These are phyloP conservation scores for Teleiodes luculella DNA, from an alignment of 2,888 invertebrate species.

Conservation along the genomic window DNA sequence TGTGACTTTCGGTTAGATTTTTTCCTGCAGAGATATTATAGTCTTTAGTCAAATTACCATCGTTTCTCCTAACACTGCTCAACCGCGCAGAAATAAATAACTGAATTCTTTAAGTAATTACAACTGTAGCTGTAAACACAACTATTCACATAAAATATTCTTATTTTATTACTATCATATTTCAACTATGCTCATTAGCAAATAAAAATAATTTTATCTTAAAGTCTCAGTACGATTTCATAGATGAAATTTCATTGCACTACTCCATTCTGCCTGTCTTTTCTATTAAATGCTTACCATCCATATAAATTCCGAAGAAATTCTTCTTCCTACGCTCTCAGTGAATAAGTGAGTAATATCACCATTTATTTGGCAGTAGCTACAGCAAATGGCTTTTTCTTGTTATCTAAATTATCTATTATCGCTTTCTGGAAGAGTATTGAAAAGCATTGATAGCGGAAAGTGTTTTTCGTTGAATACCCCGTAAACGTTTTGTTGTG, in stretches of 20 bases:
- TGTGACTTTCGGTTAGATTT: too few relatives aligned
- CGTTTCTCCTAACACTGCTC: too few relatives aligned
- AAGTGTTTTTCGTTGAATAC: constrained; percentile 17
- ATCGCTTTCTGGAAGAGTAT: constrained; percentile 41
- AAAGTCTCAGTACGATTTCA: not conserved
- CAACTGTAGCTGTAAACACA: too few relatives aligned
- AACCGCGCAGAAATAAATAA: too few relatives aligned
- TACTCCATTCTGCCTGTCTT: not conserved
- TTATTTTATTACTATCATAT: too few relatives aligned
- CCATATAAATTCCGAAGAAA: not conserved
- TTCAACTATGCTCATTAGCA: too few relatives aligned
- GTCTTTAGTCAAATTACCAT: too few relatives aligned
- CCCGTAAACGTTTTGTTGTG: not conserved
- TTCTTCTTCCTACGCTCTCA: constrained; percentile 25
- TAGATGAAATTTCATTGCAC: not conserved
- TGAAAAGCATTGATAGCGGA: constrained; percentile 33
- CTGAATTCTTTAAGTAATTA: too few relatives aligned
- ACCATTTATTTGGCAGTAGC: constrained; percentile 47
- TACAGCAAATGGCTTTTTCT: constrained; percentile 50
- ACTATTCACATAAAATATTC: too few relatives aligned
- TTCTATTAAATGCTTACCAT: not conserved
- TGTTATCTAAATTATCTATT: constrained; percentile 68
- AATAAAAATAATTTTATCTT: not conserved
- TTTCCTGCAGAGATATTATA: too few relatives aligned
- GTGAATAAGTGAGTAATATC: constrained; percentile 48